Conservation (phyloP, 2,113 vertebrate genomes). For the Falco punctatus region DNA sequence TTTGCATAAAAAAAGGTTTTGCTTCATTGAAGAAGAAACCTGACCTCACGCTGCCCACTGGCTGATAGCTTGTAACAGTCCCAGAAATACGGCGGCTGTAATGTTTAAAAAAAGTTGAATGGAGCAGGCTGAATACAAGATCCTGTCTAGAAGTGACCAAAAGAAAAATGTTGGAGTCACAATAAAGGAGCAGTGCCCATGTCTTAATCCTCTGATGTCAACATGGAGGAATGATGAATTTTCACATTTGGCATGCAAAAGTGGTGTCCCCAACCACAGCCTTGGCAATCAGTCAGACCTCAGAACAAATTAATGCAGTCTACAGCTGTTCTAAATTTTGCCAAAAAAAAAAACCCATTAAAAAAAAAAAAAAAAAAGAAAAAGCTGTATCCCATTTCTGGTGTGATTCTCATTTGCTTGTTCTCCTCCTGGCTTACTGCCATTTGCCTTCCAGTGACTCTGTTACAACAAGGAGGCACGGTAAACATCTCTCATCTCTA, state of each 20-base stretch:
- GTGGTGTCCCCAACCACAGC: background rate
- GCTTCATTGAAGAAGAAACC: background rate
- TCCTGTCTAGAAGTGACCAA: background rate
- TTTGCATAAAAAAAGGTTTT: background rate
- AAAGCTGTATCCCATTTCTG: constrained; percentile 27
- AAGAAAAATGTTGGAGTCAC: background rate
- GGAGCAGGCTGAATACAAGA: background rate
- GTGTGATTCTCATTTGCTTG: constrained; percentile 32
- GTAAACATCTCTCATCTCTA: constrained; percentile 47
- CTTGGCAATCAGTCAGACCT: constrained; percentile 44
- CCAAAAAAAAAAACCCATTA: background rate
- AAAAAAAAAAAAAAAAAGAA: background rate
- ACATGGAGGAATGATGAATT: constrained; percentile 33
- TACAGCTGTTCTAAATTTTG: constrained; percentile 61
- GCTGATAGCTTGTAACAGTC: background rate
- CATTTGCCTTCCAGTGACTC: constrained; percentile 62
- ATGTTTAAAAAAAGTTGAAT: background rate
- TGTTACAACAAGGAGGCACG: constrained; percentile 35
- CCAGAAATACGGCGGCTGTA: background rate
- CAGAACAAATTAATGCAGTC: constrained; percentile 39
- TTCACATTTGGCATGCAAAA: constrained; percentile 47
- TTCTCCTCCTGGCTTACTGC: constrained; percentile 52
- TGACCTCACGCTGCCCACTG: background rate
- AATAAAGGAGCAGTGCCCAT: background rate
- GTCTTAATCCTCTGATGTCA: constrained; percentile 14